Base-by-base conservation (phyloP, 2,113 vertebrate genomes). In the Electrona antarctica region DNA sequence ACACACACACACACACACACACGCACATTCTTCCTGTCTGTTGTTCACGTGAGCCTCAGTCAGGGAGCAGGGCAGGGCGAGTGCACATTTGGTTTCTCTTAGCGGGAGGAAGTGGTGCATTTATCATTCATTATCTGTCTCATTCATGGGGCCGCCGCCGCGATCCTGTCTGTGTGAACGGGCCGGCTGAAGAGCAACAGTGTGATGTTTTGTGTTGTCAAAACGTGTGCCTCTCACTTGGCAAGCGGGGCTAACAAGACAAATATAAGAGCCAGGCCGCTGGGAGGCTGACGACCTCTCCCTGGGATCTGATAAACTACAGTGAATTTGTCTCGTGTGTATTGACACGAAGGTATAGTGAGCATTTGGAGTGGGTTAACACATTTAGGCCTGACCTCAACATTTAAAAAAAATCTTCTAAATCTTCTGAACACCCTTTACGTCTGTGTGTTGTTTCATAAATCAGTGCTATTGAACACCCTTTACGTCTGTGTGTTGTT, bases 91-190 rank as follows among this genome's bases (percentile, higher is more conserved):
- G 79, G 60, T 14, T 64, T 62, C 52, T 56, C 58, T 69, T 60
- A 61, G 69, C 66, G 9, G 67, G 64, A 72, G 58, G 13, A 29
- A 28, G 2, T 1, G 0, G n/a, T 21, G 56, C 33, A 60, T 81
- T 84, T 75, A 71, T 83, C 84, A 70, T 64, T 5, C 11, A 33
- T 69, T 64, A 45, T 70, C 64, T 14, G 1, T 76, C 64, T 80
- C 83, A 69, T 87, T 79, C 63, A 71, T 88, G 83, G 78, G 2
- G 45, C 14, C 54, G 73, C 61, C 85, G 45, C 14, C 54, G 73
- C 61, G 64, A 7, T 55, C 46, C 50, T n/a, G 29, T 67, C 50
- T n/a, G 29, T 67, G 64, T 55, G 64, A 55, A 46, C 21, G 21
- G 21, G 21, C 21, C 51, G 13, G 14, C 11, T 29, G 63, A 21